phyloP scores from a whole-genome alignment of 2,888 invertebrate genomes.

The Eustalomyia histrio region DNA sequence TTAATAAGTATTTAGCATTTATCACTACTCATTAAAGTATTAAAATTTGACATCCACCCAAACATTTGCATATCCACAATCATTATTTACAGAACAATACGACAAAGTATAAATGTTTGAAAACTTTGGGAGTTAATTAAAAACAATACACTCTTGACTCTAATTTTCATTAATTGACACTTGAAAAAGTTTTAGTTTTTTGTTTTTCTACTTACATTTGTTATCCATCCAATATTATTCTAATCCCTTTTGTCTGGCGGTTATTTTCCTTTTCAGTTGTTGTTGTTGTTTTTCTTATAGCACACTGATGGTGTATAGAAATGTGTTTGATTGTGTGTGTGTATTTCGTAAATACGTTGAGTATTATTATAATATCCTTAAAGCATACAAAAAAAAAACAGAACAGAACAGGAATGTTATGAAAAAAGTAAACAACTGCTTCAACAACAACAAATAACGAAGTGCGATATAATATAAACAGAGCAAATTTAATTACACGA shows the following conservation, averaged over 20 bases:
- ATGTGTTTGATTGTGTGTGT: constrained; percentile 14
- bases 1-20: too few species aligned
- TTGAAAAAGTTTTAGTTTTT: constrained; percentile 44
- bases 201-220: constrained; percentile 45
- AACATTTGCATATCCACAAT: background rate
- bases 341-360: constrained; percentile 37
- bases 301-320: constrained; percentile 26
- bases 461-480: constrained; percentile 60
- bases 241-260: constrained; percentile 51
- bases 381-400: constrained; percentile 12
- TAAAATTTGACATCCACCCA: background rate
- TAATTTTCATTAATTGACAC: constrained; percentile 57
- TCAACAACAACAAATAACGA: constrained; percentile 47
- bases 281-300: constrained; percentile 19
- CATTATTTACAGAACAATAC: background rate
- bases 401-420: constrained; percentile 1
- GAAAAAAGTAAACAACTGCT: constrained; percentile 43
- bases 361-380: constrained; percentile 59
- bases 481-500: constrained; percentile 63
- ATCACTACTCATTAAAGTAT: too few species aligned
- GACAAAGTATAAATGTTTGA: constrained; percentile 1
- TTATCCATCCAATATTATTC: constrained; percentile 55
- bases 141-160: constrained; percentile 48
- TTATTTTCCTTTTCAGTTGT: constrained; percentile 39
- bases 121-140: constrained; percentile 32